Base-by-base conservation (phyloP, 2,888 invertebrate species). In the Acronicta psi region DNA sequence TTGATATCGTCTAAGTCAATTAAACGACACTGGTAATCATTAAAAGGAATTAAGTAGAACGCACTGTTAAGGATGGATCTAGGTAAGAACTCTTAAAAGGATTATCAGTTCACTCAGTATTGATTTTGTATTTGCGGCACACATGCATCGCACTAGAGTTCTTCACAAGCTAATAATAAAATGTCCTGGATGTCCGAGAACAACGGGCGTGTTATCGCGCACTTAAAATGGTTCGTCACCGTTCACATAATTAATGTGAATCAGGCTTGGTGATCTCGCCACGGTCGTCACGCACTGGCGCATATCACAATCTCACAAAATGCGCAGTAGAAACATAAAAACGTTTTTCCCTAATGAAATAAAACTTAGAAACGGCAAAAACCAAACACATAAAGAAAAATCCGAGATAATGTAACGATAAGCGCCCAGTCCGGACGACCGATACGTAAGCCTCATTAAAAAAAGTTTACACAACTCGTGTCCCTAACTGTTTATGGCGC, bases 191-290 rank as follows among this genome's bases (percentile, higher is more conserved):
- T 67, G 75, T 75, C 52, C 59, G 71, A 81, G 77, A 80, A 80
- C 73, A 79, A 80, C 74, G 69, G 89, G 86, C 86, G 89, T 91
- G 90, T 90, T 92, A 92, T 89, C 91, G 87, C 88, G 84, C 88
- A 89, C 89, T 87, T 85, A 84, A 90, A 88, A 90, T 89, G 87
- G 88, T 90, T 91, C 90, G 91, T 91, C 91, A 91, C 87, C 84
- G 88, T 84, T 89, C 92, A 92, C 90, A 90, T 92, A 92, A 91
- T 92, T 91, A 92, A 90, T 88, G 87, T 89, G 90, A 91, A 87
- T 90, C 89, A 88, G 83, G 80, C 81, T 77, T 29, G 76, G 79
- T 87, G 86, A 87, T 87, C 83, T 86, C 73, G 76, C 73, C 66
- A 74, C 78, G 77, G 72, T 75, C 81, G 84, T 87, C 86, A 86